Conservation (phyloP, 2,888 invertebrate genomes). For the Oeneis ivallda region DNA sequence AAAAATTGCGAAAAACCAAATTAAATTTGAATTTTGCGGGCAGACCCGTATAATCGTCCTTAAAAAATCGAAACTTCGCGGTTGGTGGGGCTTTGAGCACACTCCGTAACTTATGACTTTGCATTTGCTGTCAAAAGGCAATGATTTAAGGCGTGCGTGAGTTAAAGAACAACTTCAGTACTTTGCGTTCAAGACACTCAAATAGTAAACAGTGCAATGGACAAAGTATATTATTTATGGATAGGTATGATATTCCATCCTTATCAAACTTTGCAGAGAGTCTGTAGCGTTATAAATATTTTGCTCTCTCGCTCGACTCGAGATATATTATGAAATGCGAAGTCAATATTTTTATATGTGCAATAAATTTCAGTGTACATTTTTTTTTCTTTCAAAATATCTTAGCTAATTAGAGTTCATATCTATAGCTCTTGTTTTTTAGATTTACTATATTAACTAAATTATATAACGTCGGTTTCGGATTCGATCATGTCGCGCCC, state of each 20-base stretch:
- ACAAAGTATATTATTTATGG: not conserved
- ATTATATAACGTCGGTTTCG: conserved; percentile 29
- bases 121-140: too few relatives aligned
- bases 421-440: conserved; percentile 68
- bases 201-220: conserved; percentile 2
- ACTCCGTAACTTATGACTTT: too few relatives aligned
- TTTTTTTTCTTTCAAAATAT: conserved; percentile 75
- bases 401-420: conserved; percentile 76
- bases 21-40: too few relatives aligned
- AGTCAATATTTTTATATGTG: conserved; percentile 77
- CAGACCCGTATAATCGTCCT: too few relatives aligned
- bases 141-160: too few relatives aligned
- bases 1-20: too few relatives aligned
- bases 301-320: conserved; percentile 46
- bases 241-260: conserved; percentile 25
- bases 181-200: too few relatives aligned
- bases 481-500: conserved; percentile 5
- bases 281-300: conserved; percentile 36
- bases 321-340: conserved; percentile 44
- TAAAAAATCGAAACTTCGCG: too few relatives aligned
- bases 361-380: conserved; percentile 71
- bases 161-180: too few relatives aligned
- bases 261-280: conserved; percentile 47
- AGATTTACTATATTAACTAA: conserved; percentile 38
- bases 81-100: too few relatives aligned